These are phyloP conservation scores for Drosophila simulans DNA, from an alignment of 1,140 invertebrate genomes.

Conservation along the genomic window DNA sequence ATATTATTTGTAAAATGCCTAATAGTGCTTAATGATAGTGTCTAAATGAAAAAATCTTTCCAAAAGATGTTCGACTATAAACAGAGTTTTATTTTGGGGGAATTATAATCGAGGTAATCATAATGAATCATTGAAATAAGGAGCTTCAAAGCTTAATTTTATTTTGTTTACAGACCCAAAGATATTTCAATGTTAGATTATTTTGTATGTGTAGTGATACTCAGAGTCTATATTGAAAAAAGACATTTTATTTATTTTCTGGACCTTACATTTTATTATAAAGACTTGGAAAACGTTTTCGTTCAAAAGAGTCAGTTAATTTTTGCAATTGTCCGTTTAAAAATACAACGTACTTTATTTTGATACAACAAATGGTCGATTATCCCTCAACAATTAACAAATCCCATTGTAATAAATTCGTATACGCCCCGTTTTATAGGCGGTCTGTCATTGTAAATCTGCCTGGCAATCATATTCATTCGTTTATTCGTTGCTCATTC, in stretches of 20 bases:
- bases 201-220: too few species aligned
- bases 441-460: slow-evolving; percentile 39
- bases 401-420: slow-evolving; percentile 41
- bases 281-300: too few species aligned
- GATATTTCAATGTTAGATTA: too few species aligned
- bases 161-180: too few species aligned
- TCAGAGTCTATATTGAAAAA: too few species aligned
- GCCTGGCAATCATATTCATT: slow-evolving; percentile 48
- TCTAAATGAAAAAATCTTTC: background rate
- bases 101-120: too few species aligned
- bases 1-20: slow-evolving; percentile 6
- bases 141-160: background rate
- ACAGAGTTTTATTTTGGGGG: background rate
- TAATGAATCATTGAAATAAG: too few species aligned
- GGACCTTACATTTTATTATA: too few species aligned
- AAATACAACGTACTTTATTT: background rate
- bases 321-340: background rate
- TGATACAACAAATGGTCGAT: slow-evolving; percentile 12
- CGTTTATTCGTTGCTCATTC: slow-evolving; percentile 38
- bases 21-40: too few species aligned
- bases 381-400: slow-evolving; percentile 66
- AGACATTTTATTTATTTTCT: too few species aligned
- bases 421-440: slow-evolving; percentile 57
- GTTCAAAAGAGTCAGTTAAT: background rate
- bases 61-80: background rate